These are phyloP conservation scores for Drosophila pseudotalamancana DNA, from an alignment of 2,888 invertebrate genomes.

Conservation along the genomic window DNA sequence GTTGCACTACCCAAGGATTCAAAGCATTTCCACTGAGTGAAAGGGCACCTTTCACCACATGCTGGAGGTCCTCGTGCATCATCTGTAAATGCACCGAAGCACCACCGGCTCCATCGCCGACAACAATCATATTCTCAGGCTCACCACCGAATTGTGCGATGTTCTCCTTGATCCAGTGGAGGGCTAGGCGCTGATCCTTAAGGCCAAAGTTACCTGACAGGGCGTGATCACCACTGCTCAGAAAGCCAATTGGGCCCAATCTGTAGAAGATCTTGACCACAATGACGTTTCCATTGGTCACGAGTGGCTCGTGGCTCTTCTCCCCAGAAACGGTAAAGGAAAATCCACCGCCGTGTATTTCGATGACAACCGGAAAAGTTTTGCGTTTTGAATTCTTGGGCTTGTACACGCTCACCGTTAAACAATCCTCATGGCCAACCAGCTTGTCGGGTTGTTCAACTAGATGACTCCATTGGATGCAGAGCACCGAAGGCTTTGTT, in stretches of 20 bases:
- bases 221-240: slow-evolving; percentile 89
- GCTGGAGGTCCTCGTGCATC: slow-evolving; percentile 85
- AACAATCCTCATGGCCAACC: too few species aligned
- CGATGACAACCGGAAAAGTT: too few species aligned
- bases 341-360: too few species aligned
- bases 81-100: slow-evolving; percentile 91
- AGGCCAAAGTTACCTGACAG: slow-evolving; percentile 84
- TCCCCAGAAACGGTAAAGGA: too few species aligned
- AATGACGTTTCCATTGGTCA: slow-evolving; percentile 87
- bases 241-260: slow-evolving; percentile 89
- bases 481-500: slow-evolving; percentile 86
- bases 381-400: too few species aligned
- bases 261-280: slow-evolving; percentile 89
- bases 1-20: slow-evolving; percentile 86
- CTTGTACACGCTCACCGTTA: too few species aligned
- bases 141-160: slow-evolving; percentile 83
- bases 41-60: slow-evolving; percentile 48
- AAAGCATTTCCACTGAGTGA: slow-evolving; percentile 90
- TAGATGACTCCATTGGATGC: slow-evolving; percentile 88
- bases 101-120: slow-evolving; percentile 90
- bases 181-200: slow-evolving; percentile 54
- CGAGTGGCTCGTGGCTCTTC: too few species aligned
- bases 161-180: slow-evolving; percentile 50
- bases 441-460: too few species aligned
- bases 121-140: slow-evolving; percentile 88